These are phyloP conservation scores for Orthonyx spaldingii DNA, from an alignment of 2,113 vertebrate species.

Conservation along the genomic window DNA sequence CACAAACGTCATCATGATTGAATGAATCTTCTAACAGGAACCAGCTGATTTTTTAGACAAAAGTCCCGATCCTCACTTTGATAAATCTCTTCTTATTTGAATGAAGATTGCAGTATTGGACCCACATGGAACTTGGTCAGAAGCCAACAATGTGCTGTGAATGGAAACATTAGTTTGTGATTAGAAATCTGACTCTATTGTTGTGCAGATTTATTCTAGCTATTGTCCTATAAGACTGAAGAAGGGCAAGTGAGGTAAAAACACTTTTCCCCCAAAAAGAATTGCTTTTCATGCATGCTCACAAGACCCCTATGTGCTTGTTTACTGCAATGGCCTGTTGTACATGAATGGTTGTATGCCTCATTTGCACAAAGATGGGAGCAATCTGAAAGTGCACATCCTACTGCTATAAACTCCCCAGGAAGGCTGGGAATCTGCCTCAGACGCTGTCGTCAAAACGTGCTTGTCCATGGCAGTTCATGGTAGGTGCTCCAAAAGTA, in stretches of 20 bases:
- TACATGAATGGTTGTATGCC: not conserved
- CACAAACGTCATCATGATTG: slow-evolving; percentile 33
- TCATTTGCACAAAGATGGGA: not conserved
- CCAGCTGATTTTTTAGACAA: slow-evolving; percentile 56
- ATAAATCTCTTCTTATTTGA: slow-evolving; percentile 50
- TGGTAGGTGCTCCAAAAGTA: not conserved
- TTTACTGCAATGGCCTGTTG: not conserved
- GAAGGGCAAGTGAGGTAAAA: slow-evolving; percentile 45
- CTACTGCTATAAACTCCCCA: not conserved
- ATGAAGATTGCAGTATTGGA: slow-evolving; percentile 40
- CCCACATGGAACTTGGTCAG: slow-evolving; percentile 40
- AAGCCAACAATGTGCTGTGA: slow-evolving; percentile 4
- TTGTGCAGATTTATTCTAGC: not conserved
- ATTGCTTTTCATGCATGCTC: not conserved
- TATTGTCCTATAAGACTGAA: not conserved
- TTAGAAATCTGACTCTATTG: slow-evolving; percentile 24
- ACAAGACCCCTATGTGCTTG: not conserved
- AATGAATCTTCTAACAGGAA: slow-evolving; percentile 57
- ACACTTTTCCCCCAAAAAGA: not conserved
- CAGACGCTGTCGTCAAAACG: not conserved
- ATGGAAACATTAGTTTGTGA: slow-evolving; percentile 19
- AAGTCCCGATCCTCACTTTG: slow-evolving; percentile 32
- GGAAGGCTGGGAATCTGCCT: not conserved
- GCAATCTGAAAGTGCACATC: not conserved
- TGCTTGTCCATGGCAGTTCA: not conserved